phyloP scores from a whole-genome alignment of 2,113 vertebrate genomes.

The Chunga burmeisteri region DNA sequence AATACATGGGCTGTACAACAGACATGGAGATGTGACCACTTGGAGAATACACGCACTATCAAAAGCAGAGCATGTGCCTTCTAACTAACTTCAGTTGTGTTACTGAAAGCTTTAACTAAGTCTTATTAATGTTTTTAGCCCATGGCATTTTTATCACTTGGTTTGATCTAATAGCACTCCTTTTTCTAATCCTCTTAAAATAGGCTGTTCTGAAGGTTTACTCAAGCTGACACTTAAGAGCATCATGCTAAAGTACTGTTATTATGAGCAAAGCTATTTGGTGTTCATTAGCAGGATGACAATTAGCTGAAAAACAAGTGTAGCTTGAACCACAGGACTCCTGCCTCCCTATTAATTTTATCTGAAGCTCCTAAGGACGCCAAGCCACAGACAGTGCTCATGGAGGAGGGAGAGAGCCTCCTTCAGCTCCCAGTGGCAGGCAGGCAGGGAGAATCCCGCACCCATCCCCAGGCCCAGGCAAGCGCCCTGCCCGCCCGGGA shows the following conservation, averaged over 20 bases:
- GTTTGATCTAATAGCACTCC: not conserved
- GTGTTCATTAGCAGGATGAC: not conserved
- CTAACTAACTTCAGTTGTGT: not conserved
- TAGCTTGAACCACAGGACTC: not conserved
- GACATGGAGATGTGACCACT: not conserved
- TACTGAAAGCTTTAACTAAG: not conserved
- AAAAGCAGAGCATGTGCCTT: not conserved
- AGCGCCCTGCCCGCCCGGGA: rapidly evolving
- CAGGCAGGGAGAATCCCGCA: not conserved
- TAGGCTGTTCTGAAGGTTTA: not conserved
- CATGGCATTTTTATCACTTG: not conserved
- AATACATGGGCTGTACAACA: not conserved
- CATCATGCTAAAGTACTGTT: not conserved
- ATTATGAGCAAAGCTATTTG: not conserved
- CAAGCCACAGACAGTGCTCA: not conserved
- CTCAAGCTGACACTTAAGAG: not conserved
- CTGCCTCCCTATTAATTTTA: not conserved
- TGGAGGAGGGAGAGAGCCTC: not conserved
- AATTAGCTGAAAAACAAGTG: not conserved
- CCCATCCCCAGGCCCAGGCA: not conserved
- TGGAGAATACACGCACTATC: rapidly evolving
- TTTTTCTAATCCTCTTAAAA: not conserved
- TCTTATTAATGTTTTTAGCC: not conserved
- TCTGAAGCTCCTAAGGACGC: not conserved
- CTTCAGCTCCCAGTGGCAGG: not conserved